Evolutionary conservation across 2,888 invertebrate species (phyloP), one percentile per base, ranked within the genome.

Genomic region (Orthonevra nobilis): DNA sequence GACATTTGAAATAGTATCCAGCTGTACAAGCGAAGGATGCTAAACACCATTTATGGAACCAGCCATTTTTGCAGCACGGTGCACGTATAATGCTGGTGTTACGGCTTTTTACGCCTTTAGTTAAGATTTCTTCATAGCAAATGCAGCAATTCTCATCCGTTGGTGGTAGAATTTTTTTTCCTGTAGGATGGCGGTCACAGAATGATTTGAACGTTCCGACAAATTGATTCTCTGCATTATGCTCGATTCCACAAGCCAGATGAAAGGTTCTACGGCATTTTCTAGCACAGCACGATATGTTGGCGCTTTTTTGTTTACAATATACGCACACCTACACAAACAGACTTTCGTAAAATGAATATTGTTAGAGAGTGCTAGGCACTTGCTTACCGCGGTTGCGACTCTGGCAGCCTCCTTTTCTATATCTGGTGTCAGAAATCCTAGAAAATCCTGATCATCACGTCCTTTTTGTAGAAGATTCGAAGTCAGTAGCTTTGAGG

Each of bases 1-100:
- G 96, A 85, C 96, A 96, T 84, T 95, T 96, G 81, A 96, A 92
- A 85, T 94, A 95, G 83, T 96, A 94, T 0, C 96, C 96, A 0
- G 95, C 92, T 82, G 91, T 93, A 3, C 92, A 85, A 0, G 96
- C 94, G 88, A 94, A 92, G 60, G 90, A 90, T 89, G 93, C 92
- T 23, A 95, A 85, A 87, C 96, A 96, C 10, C 83, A 84, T 40
- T 93, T 90, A 83, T 96, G 96, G 83, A 95, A 94, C 93, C 94
- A 95, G 0, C 93, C 92, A 81, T 93, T 93, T 19, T 91, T 92
- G 82, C 96, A 96, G 86, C 96, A 96, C 0, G 94, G 93, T 0
- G 95, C 92, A 90, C 92, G 92, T 17, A 96, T 89, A 0, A 92
- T 92, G 1, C 89, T 86, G 0, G 86, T 48, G 0, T 85, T 82